These are phyloP conservation scores for Chrosomus eos DNA, from an alignment of 2,797 vertebrate species.

Conservation along the genomic window DNA sequence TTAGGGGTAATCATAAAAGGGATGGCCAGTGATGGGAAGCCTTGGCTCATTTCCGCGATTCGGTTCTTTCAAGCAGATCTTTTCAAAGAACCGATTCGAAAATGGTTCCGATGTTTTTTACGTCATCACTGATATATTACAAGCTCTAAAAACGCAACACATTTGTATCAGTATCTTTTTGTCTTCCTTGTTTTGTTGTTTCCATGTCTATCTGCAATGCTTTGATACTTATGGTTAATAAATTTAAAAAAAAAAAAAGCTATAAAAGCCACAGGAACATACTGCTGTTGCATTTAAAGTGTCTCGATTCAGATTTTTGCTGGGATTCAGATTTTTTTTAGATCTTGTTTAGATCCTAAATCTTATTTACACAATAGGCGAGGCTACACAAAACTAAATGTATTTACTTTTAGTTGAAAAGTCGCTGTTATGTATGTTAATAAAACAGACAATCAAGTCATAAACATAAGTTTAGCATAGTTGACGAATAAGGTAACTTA, in stretches of 20 bases:
- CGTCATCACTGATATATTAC: background rate
- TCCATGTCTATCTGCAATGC: no score
- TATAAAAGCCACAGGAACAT: background rate
- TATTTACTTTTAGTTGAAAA: rapidly evolving
- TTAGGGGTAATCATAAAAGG: constrained; percentile 15
- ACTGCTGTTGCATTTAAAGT: background rate
- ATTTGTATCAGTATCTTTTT: no score
- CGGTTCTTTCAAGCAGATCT: background rate
- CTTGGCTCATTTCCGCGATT: background rate
- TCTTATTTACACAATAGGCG: background rate
- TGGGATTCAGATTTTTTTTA: background rate
- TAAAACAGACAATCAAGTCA: background rate
- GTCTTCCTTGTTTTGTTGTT: no score
- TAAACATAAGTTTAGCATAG: background rate
- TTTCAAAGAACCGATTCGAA: background rate
- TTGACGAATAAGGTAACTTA: background rate
- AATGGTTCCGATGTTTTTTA: background rate
- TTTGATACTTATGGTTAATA: no score
- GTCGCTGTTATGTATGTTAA: background rate
- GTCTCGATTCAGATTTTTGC: background rate
- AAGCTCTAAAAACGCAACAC: background rate
- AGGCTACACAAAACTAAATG: background rate
- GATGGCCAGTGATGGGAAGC: background rate
- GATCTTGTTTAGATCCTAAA: background rate
- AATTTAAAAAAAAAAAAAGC: no score